Percentiles rank a stretch among this genome's conserved stretches.
These are phyloP conservation scores for Xenopus tropicalis DNA, from an alignment of 2,113 vertebrate genomes.

Conservation along the genomic window UCB_Xtro_10.0 CM004443.2:70937001-70937500, in stretches of 20 bases:
- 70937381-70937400: constrained; percentile 31
- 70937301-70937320: constrained; percentile 96
- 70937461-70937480: background rate
- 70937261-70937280: constrained; percentile 96
- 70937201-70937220: background rate
- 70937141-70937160: background rate
- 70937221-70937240: constrained; percentile 1
- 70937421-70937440: constrained; percentile 37
- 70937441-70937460: background rate
- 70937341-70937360: constrained; percentile 78
- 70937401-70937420: constrained; percentile 40
- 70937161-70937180: constrained; percentile 1
- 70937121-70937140: background rate
- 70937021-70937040: too few relatives aligned
- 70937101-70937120: too few relatives aligned
- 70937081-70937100: too few relatives aligned
- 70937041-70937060: too few relatives aligned
- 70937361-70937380: constrained; percentile 50
- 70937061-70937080: too few relatives aligned
- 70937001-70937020: too few relatives aligned
- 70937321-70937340: constrained; percentile 97
- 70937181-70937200: background rate
- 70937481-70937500: too few relatives aligned
- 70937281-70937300: constrained; percentile 96
- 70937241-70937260: constrained; percentile 64